Base-by-base conservation (phyloP, 2,113 vertebrate species). In the Ameiurus melas region DNA sequence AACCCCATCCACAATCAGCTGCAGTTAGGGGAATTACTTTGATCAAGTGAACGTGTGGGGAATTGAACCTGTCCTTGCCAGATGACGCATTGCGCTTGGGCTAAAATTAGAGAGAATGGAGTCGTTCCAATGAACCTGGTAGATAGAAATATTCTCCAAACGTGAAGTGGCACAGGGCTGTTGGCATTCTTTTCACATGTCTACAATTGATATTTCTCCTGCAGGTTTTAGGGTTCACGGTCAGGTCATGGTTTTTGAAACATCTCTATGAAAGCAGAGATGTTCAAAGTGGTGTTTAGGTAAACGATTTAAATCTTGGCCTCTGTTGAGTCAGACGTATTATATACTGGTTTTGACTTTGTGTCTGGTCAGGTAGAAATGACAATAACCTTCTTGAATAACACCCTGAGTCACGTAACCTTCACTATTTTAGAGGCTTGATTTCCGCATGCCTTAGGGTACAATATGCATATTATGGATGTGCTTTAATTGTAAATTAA, bases 401-500 rank as follows among this genome's bases (percentile, higher is more conserved):
- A 62, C 13, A 82, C 30, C 79, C 39, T 53, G 53, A 82, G 19
- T 57, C 39, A 71, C 53, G 39, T 73, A 57, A 57, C 30, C 53
- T 27, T 30, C 84, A 85, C 66, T 55, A 71, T 55, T 55, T 70
- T 36, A 39, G 22, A 75, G 70, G 22, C 33, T 77, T 47, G 33
- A 73, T 77, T 77, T 85, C 70, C 62, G 53, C 20, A 27, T 60
- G 70, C 84, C 70, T 57, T n/a, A 27, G 70, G 68, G 84, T 60
- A 85, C 55, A 19, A 43, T 58, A 75, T 77, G 53, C 70, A 85
- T 60, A 85, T 77, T 85, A 85, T 75, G 39, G 70, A 55, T 43
- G 20, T 85, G 36, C 71, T 60, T 77, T 85, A 85, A 85, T 77
- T 53, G 84, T 85, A 77, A 60, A 85, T 85, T 85, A 85, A 85